phyloP scores from a whole-genome alignment of 2,113 vertebrate species.

The Apteryx mantelli region DNA sequence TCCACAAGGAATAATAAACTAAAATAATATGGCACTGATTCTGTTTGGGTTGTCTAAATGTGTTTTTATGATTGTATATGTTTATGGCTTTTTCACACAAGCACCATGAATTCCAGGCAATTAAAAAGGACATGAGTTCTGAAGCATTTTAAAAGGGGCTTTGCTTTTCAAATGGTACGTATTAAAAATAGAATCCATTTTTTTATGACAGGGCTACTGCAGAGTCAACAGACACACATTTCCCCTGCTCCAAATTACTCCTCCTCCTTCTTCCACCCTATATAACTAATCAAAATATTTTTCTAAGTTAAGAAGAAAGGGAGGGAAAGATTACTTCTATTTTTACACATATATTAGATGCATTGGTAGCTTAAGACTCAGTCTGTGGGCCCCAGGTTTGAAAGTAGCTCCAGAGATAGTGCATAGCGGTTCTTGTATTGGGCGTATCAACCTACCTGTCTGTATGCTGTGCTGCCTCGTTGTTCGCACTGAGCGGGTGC shows the following conservation, averaged over 20 bases:
- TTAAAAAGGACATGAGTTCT: slow-evolving; percentile 77
- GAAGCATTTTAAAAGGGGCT: slow-evolving; percentile 69
- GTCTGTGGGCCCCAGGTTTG: not conserved
- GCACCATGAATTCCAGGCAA: slow-evolving; percentile 79
- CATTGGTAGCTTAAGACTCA: not conserved
- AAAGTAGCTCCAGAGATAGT: not conserved
- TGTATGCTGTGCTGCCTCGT: not conserved
- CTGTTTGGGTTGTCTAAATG: slow-evolving; percentile 80
- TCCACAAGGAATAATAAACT: slow-evolving; percentile 83
- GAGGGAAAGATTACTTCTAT: not conserved
- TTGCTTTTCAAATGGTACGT: slow-evolving; percentile 62
- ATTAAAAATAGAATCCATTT: slow-evolving; percentile 57
- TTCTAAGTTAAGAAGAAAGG: slow-evolving; percentile 1
- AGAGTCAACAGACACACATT: slow-evolving; percentile 22
- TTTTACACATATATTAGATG: not conserved
- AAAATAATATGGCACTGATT: slow-evolving; percentile 83
- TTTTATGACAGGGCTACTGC: slow-evolving; percentile 17
- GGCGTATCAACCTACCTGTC: not conserved
- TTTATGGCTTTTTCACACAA: slow-evolving; percentile 78
- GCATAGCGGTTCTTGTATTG: not conserved
- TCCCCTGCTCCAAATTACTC: slow-evolving; percentile 24
- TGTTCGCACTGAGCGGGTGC: not conserved
- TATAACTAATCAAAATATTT: slow-evolving; percentile 29
- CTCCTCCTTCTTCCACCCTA: not conserved
- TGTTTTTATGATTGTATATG: slow-evolving; percentile 81